Conservation (phyloP, 2,797 vertebrate species). For the Hoplostethus atlanticus region DNA sequence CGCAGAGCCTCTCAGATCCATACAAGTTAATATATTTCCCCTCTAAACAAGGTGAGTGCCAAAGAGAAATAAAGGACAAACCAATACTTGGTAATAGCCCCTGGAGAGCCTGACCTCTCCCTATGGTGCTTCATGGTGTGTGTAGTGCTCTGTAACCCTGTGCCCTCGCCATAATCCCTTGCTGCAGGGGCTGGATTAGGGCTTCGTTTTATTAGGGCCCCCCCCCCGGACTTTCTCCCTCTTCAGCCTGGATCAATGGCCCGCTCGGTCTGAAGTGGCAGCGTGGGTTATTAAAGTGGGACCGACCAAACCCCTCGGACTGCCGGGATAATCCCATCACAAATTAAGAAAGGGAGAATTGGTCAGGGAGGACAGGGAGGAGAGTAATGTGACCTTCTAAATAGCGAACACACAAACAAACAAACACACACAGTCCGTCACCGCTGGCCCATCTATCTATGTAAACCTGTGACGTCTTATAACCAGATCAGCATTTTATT, state of each 20-base stretch:
- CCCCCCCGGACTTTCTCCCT: constrained; percentile 16
- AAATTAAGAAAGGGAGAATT: constrained; percentile 77
- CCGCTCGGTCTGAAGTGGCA: constrained; percentile 74
- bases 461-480: constrained; percentile 46
- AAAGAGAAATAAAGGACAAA: constrained; percentile 74
- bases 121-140: constrained; percentile 55
- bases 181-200: constrained; percentile 77
- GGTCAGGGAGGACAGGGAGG: constrained; percentile 49
- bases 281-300: constrained; percentile 83
- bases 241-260: constrained; percentile 81
- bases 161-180: constrained; percentile 69
- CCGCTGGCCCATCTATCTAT: constrained; percentile 42
- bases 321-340: constrained; percentile 80
- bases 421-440: constrained; percentile 29
- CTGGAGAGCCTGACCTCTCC: constrained; percentile 57
- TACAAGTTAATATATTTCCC: constrained; percentile 60
- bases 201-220: constrained; percentile 75
- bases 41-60: constrained; percentile 60
- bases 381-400: constrained; percentile 68
- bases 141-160: constrained; percentile 65
- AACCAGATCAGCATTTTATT: constrained; percentile 36
- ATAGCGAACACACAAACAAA: constrained; percentile 13
- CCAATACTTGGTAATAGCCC: constrained; percentile 63
- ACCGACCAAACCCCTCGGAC: constrained; percentile 73
- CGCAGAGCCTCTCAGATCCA: constrained; percentile 14